These are phyloP conservation scores for Ellobius talpinus DNA, from an alignment of 2,113 vertebrate genomes.

Conservation along the genomic window DNA sequence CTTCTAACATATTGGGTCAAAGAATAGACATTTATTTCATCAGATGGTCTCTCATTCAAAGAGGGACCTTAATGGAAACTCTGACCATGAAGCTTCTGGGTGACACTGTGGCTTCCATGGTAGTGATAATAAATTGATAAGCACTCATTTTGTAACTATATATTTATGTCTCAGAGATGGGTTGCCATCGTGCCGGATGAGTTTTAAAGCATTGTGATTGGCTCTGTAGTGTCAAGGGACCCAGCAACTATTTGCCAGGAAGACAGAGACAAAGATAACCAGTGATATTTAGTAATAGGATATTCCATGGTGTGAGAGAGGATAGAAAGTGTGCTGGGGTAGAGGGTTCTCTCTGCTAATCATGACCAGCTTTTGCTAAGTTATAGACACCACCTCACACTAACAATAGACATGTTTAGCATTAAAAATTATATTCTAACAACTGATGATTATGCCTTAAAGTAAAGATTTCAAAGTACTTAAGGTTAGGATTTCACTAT, in stretches of 20 bases:
- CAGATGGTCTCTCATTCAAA: neutral
- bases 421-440: slow-evolving; percentile 11
- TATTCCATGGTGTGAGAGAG: neutral
- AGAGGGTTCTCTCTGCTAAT: neutral
- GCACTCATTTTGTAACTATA: neutral
- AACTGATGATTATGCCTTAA: neutral
- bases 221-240: neutral
- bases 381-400: neutral
- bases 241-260: neutral
- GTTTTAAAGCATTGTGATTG: slow-evolving; percentile 18
- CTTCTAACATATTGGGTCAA: neutral
- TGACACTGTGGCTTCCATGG: neutral
- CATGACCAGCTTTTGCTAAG: neutral
- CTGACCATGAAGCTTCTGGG: neutral
- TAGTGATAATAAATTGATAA: neutral
- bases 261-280: neutral
- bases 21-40: neutral
- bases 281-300: neutral
- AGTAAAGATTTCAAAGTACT: neutral
- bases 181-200: neutral
- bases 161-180: neutral
- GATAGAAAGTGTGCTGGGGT: neutral
- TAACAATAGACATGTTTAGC: neutral
- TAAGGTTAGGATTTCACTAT: neutral
- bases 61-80: neutral